These are phyloP conservation scores for Agelas oroides DNA, from an alignment of 37 sponge, comb jelly and placozoan genomes.

Conservation along the genomic window DNA sequence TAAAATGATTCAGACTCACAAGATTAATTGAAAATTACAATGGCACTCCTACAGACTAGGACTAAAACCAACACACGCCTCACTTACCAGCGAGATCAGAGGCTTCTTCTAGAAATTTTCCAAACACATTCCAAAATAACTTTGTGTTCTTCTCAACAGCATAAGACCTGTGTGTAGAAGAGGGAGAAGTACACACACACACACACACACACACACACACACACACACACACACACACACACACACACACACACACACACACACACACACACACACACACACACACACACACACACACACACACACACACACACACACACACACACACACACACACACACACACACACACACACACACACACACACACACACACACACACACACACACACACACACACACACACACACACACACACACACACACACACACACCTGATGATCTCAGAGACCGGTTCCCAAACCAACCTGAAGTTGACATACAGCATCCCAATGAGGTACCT, in stretches of 20 bases:
- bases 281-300: not conserved
- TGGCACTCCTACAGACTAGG: no score
- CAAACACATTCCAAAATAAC: conserved; percentile 85
- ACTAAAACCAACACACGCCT: no score
- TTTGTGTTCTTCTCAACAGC: conserved; percentile 60
- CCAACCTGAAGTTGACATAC: conserved; percentile 87
- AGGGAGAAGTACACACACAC: not conserved
- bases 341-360: not conserved
- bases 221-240: not conserved
- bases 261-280: not conserved
- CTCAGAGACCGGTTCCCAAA: conserved; percentile 77
- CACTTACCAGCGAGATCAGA: conserved; percentile 37
- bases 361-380: not conserved
- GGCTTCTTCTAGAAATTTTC: conserved; percentile 28
- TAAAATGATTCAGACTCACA: no score
- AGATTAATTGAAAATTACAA: no score
- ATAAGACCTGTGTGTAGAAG: conserved; percentile 50
- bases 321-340: conserved; percentile 22
- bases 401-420: conserved; percentile 4
- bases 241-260: not conserved
- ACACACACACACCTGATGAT: conserved; percentile 56
- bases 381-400: not conserved
- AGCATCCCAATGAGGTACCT: conserved; percentile 78
- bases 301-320: not conserved
- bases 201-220: not conserved